A percentile compares a stretch with the other conserved stretches of the same genome.
Conservation (phyloP, 1,140 invertebrate genomes). For the Panagrolaimus sp. region DNA sequence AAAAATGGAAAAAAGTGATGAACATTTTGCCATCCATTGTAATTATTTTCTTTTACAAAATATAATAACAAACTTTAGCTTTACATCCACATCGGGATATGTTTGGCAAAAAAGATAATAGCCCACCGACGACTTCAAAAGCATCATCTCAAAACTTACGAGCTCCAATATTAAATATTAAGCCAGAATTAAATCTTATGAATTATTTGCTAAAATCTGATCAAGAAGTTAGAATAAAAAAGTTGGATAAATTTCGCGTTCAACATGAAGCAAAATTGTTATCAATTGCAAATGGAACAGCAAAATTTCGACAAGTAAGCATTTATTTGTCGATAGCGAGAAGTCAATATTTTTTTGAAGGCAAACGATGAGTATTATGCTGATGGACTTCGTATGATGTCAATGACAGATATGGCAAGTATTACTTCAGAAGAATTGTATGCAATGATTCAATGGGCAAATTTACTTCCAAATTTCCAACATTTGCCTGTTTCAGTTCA, state of each 20-base stretch:
- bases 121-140: not conserved
- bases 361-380: not conserved
- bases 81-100: conserved; percentile 66
- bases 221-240: not conserved
- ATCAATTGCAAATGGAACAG: conserved; percentile 2
- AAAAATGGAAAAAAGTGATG: too few species aligned
- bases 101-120: conserved; percentile 1
- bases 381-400: not conserved
- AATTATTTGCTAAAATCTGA: not conserved
- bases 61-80: conserved; percentile 64
- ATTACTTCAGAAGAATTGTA: conserved; percentile 18
- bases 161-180: not conserved
- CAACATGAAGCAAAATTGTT: conserved; percentile 1
- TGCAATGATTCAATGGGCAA: conserved; percentile 22
- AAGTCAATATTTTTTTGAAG: not conserved
- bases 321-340: not conserved
- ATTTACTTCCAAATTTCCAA: conserved; percentile 18
- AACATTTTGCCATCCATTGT: too few species aligned
- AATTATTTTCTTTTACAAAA: conserved; percentile 68
- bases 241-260: conserved; percentile 3
- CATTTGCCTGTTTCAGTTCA: not conserved
- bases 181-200: not conserved
- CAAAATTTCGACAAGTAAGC: not conserved
- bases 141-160: too few species aligned
- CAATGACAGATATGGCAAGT: conserved; percentile 15